Percentiles rank a stretch among this genome's conserved stretches.
Conservation (phyloP, 2,113 vertebrate genomes). For the Egretta garzetta region DNA sequence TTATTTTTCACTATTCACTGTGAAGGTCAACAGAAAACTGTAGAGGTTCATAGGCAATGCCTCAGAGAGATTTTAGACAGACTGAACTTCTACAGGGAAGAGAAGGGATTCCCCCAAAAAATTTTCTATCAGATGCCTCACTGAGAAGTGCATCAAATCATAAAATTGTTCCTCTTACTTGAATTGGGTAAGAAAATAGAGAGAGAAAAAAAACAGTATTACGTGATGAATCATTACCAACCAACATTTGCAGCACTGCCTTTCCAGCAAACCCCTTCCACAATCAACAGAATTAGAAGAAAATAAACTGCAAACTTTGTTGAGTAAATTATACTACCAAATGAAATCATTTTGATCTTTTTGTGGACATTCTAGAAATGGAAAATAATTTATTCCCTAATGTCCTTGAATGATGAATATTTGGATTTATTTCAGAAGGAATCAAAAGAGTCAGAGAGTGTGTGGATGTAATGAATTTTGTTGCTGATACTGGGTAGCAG, state of each 20-base stretch:
- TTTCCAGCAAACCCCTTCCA: not conserved
- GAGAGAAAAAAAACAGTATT: not conserved
- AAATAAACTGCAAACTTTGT: conserved; percentile 20
- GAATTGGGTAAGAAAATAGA: not conserved
- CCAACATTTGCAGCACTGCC: not conserved
- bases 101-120: not conserved
- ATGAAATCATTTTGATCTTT: conserved; percentile 39
- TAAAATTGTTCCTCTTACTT: not conserved
- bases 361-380: conserved; percentile 19
- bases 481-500: not conserved
- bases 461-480: conserved; percentile 5
- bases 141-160: not conserved
- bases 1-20: not conserved
- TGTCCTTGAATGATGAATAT: conserved; percentile 8
- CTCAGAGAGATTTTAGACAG: not conserved
- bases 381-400: conserved; percentile 38
- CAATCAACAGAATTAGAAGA: not conserved
- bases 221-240: not conserved
- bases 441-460: not conserved
- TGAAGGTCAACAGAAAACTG: not conserved
- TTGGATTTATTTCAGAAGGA: conserved; percentile 47
- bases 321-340: conserved; percentile 44
- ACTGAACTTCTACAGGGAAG: not conserved
- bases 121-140: not conserved
- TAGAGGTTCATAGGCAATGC: not conserved